These are phyloP conservation scores for Ciconia maguari DNA, from an alignment of 2,113 vertebrate species.

Conservation along the genomic window DNA sequence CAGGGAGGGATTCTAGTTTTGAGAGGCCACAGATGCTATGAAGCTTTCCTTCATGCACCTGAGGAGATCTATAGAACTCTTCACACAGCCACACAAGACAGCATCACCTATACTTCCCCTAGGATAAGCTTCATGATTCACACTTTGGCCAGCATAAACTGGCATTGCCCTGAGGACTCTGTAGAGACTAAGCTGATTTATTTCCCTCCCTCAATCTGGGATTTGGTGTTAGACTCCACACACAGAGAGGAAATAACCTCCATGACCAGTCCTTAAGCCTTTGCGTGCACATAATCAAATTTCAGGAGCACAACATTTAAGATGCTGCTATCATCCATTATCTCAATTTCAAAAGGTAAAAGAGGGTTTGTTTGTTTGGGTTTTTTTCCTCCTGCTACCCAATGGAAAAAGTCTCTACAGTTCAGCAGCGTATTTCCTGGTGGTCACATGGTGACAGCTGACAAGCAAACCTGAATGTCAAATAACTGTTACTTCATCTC, in stretches of 20 bases:
- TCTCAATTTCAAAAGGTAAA: background rate
- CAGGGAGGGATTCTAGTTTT: background rate
- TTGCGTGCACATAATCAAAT: background rate
- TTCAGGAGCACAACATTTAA: background rate
- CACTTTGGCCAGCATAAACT: background rate
- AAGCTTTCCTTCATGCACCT: background rate
- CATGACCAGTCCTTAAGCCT: background rate
- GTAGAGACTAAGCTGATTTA: background rate
- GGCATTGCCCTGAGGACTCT: background rate
- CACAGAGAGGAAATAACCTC: background rate
- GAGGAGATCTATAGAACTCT: background rate
- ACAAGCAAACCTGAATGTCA: background rate
- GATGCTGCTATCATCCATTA: background rate
- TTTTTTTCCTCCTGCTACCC: background rate
- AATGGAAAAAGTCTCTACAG: background rate
- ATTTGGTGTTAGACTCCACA: background rate
- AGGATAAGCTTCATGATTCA: background rate
- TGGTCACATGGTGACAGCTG: background rate
- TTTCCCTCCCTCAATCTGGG: background rate
- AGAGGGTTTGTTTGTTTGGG: background rate
- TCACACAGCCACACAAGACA: background rate
- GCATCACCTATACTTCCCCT: background rate
- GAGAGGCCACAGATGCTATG: background rate
- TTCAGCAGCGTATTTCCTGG: background rate
- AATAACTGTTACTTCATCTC: background rate